A percentile compares a stretch with the other conserved stretches of the same genome.
Evolutionary conservation across 53 echinoderm and acorn worm species (phyloP).

Genomic region (Holothuria scabra): DNA sequence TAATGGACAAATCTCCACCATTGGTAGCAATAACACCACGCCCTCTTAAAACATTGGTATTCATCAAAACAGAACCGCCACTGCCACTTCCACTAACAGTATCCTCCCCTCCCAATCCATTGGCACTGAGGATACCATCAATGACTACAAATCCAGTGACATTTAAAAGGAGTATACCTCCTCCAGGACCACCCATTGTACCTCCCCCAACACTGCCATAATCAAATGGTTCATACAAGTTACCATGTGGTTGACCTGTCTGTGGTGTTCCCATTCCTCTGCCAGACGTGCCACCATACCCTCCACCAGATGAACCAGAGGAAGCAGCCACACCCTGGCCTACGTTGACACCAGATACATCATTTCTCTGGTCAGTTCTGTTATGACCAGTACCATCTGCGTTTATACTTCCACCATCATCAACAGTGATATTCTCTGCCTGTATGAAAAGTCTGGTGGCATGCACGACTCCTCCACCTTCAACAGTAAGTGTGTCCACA

Average conservation of each 20-base stretch:
- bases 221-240: conserved; percentile 87
- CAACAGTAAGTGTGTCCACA: conserved; percentile 64
- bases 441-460: conserved; percentile 66
- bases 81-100: conserved; percentile 76
- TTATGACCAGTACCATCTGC: conserved; percentile 72
- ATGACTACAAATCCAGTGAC: conserved; percentile 71
- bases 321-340: conserved; percentile 64
- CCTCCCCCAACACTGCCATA: conserved; percentile 91
- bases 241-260: conserved; percentile 95
- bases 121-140: conserved; percentile 81
- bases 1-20: conserved; percentile 61
- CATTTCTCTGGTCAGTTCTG: conserved; percentile 54
- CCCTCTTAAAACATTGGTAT: conserved; percentile 70
- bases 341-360: conserved; percentile 60
- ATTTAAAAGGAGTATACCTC: conserved; percentile 78
- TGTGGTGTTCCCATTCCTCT: conserved; percentile 60
- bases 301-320: conserved; percentile 79
- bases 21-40: conserved; percentile 72
- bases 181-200: conserved; percentile 70
- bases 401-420: conserved; percentile 82
- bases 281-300: conserved; percentile 90
- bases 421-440: conserved; percentile 78
- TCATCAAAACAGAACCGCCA: conserved; percentile 82
- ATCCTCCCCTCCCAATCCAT: conserved; percentile 59
- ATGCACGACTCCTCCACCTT: conserved; percentile 82